These are phyloP conservation scores for Diadema setosum DNA, from an alignment of 35 echinoderm and acorn worm genomes.

Conservation along the genomic window DNA sequence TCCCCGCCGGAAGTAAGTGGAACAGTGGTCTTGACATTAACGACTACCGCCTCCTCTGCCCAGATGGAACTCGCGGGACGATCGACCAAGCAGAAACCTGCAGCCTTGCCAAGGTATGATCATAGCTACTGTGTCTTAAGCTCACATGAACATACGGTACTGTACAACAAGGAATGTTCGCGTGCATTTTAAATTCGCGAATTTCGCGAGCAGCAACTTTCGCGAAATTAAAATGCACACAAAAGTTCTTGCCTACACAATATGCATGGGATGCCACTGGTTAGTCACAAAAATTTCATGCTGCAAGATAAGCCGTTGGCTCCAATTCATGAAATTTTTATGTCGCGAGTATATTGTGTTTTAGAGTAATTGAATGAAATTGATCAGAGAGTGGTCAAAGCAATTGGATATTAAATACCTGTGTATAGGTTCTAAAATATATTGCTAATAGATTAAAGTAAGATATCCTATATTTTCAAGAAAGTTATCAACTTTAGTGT, in stretches of 20 bases:
- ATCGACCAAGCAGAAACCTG: slow-evolving; percentile 20
- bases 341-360: not conserved
- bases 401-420: not conserved
- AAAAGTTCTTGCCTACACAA: too few relatives aligned
- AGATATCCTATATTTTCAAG: not conserved
- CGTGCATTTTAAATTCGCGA: too few relatives aligned
- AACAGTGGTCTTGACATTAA: not conserved
- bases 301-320: too few relatives aligned
- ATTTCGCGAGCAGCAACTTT: too few relatives aligned
- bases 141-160: not conserved
- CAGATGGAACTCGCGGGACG: slow-evolving; percentile 18
- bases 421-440: not conserved
- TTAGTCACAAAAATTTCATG: not conserved
- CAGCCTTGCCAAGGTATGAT: slow-evolving; percentile 56
- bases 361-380: not conserved
- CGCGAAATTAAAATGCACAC: too few relatives aligned
- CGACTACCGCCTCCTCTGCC: slow-evolving; percentile 56
- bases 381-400: not conserved
- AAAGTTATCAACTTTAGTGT: not conserved
- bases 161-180: too few relatives aligned
- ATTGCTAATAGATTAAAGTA: not conserved
- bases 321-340: too few relatives aligned
- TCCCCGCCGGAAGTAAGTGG: slow-evolving; percentile 11
- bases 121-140: not conserved
- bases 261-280: not conserved